Conservation (phyloP, 2,888 invertebrate genomes). For the Lamproptera curius region DNA sequence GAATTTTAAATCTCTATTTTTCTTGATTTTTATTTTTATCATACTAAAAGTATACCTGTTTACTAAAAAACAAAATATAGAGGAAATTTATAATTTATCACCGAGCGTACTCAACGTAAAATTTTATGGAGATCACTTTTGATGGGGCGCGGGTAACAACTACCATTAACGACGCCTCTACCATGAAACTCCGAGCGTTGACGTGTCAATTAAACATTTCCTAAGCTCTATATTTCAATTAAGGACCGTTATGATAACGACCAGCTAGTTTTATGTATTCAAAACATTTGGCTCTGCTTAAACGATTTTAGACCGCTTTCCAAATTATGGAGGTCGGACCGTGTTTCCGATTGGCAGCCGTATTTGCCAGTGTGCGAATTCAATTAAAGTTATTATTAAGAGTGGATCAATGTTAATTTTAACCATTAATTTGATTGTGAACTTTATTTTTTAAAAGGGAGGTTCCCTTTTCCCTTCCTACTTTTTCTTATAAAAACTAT, state of each 20-base stretch:
- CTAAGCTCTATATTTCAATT: constrained; percentile 59
- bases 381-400: not conserved
- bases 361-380: not conserved
- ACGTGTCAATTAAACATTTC: constrained; percentile 34
- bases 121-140: constrained; percentile 60
- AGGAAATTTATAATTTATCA: constrained; percentile 56
- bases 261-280: constrained; percentile 35
- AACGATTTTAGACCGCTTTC: not conserved
- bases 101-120: constrained; percentile 64
- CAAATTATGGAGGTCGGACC: not conserved
- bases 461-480: too few species aligned
- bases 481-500: too few species aligned
- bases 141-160: constrained; percentile 39
- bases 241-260: constrained; percentile 41
- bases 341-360: not conserved
- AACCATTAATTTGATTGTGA: too few species aligned
- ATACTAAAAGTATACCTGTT: too few species aligned
- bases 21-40: too few species aligned
- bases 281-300: constrained; percentile 27
- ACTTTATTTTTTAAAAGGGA: too few species aligned
- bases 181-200: constrained; percentile 32
- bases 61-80: constrained; percentile 23
- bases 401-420: too few species aligned
- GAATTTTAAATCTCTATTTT: too few species aligned
- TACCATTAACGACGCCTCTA: constrained; percentile 53